Base-by-base conservation (phyloP, 2,113 vertebrate species). In the Gobio gobio region DNA sequence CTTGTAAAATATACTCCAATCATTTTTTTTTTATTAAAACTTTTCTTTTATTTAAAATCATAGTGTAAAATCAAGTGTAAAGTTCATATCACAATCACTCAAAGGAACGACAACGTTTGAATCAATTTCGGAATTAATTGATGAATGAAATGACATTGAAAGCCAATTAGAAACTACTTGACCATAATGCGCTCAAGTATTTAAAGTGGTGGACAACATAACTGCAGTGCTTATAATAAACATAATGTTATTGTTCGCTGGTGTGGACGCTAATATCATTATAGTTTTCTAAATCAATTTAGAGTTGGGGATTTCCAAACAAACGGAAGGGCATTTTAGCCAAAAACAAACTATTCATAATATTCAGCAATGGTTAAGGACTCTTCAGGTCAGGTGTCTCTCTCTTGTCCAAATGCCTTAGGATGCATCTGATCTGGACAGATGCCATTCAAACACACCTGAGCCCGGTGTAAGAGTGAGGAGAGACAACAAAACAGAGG, bases 401-500 rank as follows among this genome's bases (percentile, higher is more conserved):
- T 85, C 82, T 86, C 84, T 72, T 77, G 89, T 93, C 63, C 54
- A 40, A 78, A 66, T 13, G 29, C 80, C 76, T 63, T 10, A 13
- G 73, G 74, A 49, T 85, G 90, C 90, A 76, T 14, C 5, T 54
- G 85, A 86, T 74, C 33, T 72, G 2, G 94, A 94, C 94, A 94
- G 93, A 90, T 94, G 92, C 83, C 94, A 89, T 84, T 94, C 92
- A 89, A 80, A 85, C 90, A 92, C 89, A 93, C 92, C 91, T 92
- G 93, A 90, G 92, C 89, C 82, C 61, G 58, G 61, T 43, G 40
- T 58, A 47, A 68, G 51, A 49, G 49, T 54, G 83, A 56, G 56
- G 47, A 45, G 29, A 80, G 88, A 29, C 58, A 85, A 51, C 20
- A 85, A 59, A 33, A 85, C 78, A 68, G 16, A 89, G 90, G 88